Conservation (phyloP, 1,140 invertebrate genomes). For the Macrosteles quadrilineatus region DNA sequence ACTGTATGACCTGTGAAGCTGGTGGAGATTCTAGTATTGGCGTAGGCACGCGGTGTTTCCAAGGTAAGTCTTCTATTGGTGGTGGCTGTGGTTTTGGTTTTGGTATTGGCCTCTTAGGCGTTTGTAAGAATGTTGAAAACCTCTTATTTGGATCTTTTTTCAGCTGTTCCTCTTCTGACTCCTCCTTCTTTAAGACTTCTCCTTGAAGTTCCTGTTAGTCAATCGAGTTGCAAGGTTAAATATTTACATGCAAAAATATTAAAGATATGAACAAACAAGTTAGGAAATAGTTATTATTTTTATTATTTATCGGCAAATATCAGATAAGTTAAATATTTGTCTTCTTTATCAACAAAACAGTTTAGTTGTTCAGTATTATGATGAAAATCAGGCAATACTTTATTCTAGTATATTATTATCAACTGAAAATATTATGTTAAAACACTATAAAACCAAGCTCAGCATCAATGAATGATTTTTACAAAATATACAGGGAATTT, state of each 20-base stretch:
- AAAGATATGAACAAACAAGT: not conserved
- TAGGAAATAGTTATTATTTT: not conserved
- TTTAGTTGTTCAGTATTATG: too few species aligned
- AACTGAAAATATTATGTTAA: too few species aligned
- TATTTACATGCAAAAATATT: not conserved
- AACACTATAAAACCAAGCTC: too few species aligned
- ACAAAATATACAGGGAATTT: too few species aligned
- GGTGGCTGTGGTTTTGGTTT: slow-evolving; percentile 34
- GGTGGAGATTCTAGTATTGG: not conserved
- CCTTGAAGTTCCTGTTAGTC: slow-evolving; percentile 42
- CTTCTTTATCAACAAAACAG: too few species aligned
- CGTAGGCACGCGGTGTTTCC: slow-evolving; percentile 14
- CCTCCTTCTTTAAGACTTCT: slow-evolving; percentile 43
- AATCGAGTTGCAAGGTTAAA: too few species aligned
- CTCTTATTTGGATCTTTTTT: slow-evolving; percentile 43
- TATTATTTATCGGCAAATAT: too few species aligned
- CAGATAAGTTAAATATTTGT: too few species aligned
- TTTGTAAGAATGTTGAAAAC: slow-evolving; percentile 45
- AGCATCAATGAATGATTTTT: too few species aligned
- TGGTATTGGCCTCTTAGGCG: slow-evolving; percentile 39
- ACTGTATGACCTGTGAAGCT: too few species aligned
- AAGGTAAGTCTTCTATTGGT: slow-evolving; percentile 21
- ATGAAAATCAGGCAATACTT: too few species aligned
- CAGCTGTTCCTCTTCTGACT: slow-evolving; percentile 43
- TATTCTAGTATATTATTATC: too few species aligned